Conservation (phyloP, 2,797 vertebrate species). For the Setipinna tenuifilis region DNA sequence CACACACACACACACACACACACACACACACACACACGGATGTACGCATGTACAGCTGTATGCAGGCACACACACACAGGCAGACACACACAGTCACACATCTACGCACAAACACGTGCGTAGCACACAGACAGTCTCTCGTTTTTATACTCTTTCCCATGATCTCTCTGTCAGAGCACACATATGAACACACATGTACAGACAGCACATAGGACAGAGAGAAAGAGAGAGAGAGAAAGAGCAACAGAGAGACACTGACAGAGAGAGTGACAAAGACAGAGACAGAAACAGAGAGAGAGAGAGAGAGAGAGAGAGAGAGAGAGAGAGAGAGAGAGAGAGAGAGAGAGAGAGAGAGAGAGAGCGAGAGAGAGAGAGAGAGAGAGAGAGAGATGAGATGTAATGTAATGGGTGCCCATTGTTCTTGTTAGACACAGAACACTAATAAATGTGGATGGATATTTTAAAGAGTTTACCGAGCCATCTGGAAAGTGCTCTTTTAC, state of each 20-base stretch:
- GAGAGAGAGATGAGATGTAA: not conserved
- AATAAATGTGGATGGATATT: slow-evolving; percentile 13
- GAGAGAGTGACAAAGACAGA: too few species aligned
- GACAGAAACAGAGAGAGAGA: too few species aligned
- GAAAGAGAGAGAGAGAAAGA: too few species aligned
- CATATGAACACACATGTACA: not conserved
- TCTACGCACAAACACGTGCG: not conserved
- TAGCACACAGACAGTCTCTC: too few species aligned
- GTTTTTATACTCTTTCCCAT: not conserved
- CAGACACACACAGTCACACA: not conserved
- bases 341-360: not conserved
- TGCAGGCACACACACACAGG: not conserved
- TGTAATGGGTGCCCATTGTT: not conserved
- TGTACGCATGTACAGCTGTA: too few species aligned
- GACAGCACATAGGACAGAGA: too few species aligned
- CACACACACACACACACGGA: not conserved
- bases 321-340: not conserved
- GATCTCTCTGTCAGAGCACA: not conserved
- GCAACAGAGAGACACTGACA: too few species aligned
- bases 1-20: too few species aligned
- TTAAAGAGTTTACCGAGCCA: slow-evolving; percentile 13
- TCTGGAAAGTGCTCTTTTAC: not conserved
- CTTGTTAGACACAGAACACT: not conserved
- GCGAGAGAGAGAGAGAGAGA: not conserved
- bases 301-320: slow-evolving; percentile 13